Conservation (phyloP, 2,113 vertebrate species). For the Naja naja region DNA sequence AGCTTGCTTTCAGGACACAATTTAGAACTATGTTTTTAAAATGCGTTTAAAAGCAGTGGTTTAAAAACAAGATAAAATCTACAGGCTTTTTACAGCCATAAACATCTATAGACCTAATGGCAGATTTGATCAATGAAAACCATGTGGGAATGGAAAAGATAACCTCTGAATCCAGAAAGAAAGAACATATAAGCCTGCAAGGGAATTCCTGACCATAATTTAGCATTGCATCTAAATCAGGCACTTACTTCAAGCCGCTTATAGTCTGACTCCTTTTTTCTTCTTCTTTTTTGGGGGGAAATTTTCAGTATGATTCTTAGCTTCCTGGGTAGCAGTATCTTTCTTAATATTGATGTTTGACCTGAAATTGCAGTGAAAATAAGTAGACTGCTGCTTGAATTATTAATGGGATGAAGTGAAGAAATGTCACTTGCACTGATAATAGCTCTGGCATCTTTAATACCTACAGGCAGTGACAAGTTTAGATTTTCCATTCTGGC, state of each 20-base stretch:
- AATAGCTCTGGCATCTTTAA: slow-evolving; percentile 48
- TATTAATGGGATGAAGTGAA: slow-evolving; percentile 59
- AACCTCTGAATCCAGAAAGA: neutral
- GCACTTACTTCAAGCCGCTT: slow-evolving; percentile 14
- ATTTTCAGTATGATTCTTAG: neutral
- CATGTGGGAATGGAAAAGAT: neutral
- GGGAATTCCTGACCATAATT: neutral
- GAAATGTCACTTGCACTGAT: slow-evolving; percentile 59
- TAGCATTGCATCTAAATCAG: neutral
- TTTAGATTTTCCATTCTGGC: slow-evolving; percentile 49
- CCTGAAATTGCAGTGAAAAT: slow-evolving; percentile 50
- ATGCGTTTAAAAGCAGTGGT: neutral
- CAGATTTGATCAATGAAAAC: neutral
- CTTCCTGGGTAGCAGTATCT: slow-evolving; percentile 41
- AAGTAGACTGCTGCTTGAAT: slow-evolving; percentile 61
- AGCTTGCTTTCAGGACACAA: neutral
- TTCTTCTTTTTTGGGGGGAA: neutral
- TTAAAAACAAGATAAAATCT: neutral
- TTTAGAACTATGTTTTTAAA: neutral
- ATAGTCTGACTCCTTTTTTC: slow-evolving; percentile 1
- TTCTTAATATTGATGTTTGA: slow-evolving; percentile 45
- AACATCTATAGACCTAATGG: neutral
- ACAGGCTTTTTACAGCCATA: neutral
- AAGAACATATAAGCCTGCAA: neutral
- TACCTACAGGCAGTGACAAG: slow-evolving; percentile 59